phyloP scores from a whole-genome alignment of 1,140 invertebrate species.

The Mylabris phalerata region DNA sequence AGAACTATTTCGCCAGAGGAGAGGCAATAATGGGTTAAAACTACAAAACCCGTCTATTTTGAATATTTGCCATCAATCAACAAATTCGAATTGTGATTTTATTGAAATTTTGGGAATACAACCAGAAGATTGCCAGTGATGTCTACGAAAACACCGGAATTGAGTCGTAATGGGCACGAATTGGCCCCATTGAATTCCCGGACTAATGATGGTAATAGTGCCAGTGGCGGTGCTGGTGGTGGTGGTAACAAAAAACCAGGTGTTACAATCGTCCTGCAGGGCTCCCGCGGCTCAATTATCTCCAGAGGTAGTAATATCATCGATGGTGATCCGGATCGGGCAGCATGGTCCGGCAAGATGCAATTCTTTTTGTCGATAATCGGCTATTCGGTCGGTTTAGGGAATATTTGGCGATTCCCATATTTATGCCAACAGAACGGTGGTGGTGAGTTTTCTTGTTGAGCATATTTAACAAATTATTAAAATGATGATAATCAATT shows the following conservation, averaged over 20 bases:
- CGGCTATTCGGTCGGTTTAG: conserved; percentile 83
- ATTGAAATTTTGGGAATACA: too few relatives aligned
- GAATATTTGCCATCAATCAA: too few relatives aligned
- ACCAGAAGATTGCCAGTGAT: conserved; percentile 8
- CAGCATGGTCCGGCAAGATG: conserved; percentile 75
- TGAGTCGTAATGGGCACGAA: conserved; percentile 62
- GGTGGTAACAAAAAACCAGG: conserved; percentile 50
- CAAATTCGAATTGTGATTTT: too few relatives aligned
- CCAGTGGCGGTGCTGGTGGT: conserved; percentile 35
- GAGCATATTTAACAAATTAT: too few relatives aligned
- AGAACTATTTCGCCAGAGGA: too few relatives aligned
- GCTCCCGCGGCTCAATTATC: conserved; percentile 48
- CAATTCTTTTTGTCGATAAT: conserved; percentile 89
- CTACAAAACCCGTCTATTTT: too few relatives aligned
- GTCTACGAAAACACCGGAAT: conserved; percentile 44
- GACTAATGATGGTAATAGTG: conserved; percentile 20
- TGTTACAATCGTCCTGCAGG: conserved; percentile 57
- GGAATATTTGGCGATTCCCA: conserved; percentile 93
- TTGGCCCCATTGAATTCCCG: conserved; percentile 65
- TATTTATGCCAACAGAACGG: conserved; percentile 93
- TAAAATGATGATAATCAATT: too few relatives aligned
- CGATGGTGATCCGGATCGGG: conserved; percentile 53
- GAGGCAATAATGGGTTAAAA: too few relatives aligned
- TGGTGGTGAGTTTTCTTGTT: conserved; percentile 63
- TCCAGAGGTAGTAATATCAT: conserved; percentile 37